Evolutionary conservation across 1,140 invertebrate species (phyloP).

Genomic region (Caerostris extrusa): DNA sequence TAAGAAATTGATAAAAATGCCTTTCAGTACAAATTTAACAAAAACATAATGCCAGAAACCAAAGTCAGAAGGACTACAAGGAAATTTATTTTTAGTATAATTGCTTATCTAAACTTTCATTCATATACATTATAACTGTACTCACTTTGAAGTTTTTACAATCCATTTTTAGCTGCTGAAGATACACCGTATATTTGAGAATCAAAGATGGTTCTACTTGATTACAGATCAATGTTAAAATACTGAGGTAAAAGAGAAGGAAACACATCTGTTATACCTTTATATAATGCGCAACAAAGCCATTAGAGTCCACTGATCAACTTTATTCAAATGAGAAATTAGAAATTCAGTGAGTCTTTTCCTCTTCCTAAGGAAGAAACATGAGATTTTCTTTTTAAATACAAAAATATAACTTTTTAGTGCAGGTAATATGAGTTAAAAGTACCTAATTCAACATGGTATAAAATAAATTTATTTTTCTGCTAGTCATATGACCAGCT

Average conservation of each 20-base stretch:
- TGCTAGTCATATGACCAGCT: too few species aligned
- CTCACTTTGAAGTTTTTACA: constrained; percentile 74
- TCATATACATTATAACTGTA: background rate
- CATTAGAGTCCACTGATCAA: constrained; percentile 87
- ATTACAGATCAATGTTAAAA: constrained; percentile 87
- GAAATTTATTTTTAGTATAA: background rate
- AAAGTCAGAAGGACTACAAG: background rate
- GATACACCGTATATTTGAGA: constrained; percentile 81
- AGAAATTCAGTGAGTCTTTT: constrained; percentile 89
- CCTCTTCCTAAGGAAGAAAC: constrained; percentile 85
- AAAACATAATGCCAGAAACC: background rate
- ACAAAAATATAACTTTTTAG: constrained; percentile 58
- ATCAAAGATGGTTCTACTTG: constrained; percentile 83
- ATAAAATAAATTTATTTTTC: background rate
- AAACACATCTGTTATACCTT: constrained; percentile 88
- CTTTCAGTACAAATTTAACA: too few species aligned
- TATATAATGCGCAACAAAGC: constrained; percentile 89
- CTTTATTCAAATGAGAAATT: constrained; percentile 87
- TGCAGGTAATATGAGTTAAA: background rate
- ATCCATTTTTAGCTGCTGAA: constrained; percentile 82
- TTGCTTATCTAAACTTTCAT: background rate
- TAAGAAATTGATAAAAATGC: too few species aligned
- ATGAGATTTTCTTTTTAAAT: constrained; percentile 78
- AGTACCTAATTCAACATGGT: background rate
- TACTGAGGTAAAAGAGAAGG: constrained; percentile 89